Evolutionary conservation across 2,113 vertebrate genomes (phyloP).

Genomic region (Harpagus bidentatus): DNA sequence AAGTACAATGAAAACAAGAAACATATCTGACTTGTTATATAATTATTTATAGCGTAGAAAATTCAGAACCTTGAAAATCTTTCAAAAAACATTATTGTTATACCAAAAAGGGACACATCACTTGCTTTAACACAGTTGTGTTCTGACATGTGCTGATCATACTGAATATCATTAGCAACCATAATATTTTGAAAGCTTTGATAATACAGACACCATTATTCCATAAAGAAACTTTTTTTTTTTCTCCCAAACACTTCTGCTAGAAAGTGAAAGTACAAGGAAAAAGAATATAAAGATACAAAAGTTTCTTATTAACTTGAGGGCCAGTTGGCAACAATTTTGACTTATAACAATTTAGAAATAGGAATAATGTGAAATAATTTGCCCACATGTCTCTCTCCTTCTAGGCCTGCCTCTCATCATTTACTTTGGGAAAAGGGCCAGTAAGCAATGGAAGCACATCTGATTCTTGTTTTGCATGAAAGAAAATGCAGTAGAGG

Average conservation of each 20-base stretch:
- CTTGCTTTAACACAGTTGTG: neutral
- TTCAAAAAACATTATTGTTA: neutral
- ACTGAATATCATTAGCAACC: neutral
- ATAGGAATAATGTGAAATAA: neutral
- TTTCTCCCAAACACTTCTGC: neutral
- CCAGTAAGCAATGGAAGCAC: neutral
- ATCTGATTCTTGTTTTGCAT: conserved; percentile 1
- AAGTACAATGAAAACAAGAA: neutral
- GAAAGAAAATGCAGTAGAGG: neutral
- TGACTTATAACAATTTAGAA: neutral
- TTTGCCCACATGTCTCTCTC: neutral
- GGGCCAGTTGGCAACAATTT: neutral
- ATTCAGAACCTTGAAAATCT: neutral
- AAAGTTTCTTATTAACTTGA: neutral
- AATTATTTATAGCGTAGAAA: neutral
- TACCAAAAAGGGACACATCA: neutral
- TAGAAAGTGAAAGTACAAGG: neutral
- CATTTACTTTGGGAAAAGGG: neutral
- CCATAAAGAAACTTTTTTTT: neutral
- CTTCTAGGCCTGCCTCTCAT: neutral
- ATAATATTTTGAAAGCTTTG: neutral
- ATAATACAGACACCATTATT: neutral
- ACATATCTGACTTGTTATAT: neutral
- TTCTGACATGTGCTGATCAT: neutral
- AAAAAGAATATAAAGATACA: neutral